Evolutionary conservation across 2,888 invertebrate genomes (phyloP).

Genomic region (Cerastoderma edule): DNA sequence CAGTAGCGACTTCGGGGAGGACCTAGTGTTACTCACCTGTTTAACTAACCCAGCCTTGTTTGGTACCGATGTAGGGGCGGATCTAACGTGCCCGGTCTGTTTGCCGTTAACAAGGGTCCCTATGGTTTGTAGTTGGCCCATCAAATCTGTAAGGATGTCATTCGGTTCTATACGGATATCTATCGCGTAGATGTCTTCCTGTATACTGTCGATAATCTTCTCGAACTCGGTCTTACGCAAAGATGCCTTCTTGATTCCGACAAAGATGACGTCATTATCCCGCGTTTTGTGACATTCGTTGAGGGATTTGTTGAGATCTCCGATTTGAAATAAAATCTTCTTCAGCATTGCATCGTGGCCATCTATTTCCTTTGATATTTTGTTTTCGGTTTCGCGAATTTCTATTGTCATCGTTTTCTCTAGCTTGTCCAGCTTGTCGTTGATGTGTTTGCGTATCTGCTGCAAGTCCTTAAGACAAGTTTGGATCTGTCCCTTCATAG

Average conservation of each 20-base stretch:
- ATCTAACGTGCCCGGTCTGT: background rate
- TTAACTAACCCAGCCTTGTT: background rate
- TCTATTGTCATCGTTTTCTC: background rate
- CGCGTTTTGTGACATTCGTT: background rate
- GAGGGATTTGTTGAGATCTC: background rate
- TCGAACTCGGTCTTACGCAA: background rate
- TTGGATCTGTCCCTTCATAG: background rate
- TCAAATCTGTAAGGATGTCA: slow-evolving; percentile 1
- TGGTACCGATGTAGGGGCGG: background rate
- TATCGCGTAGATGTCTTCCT: background rate
- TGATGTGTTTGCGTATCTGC: background rate
- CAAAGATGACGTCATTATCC: slow-evolving; percentile 13
- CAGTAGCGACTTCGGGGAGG: background rate
- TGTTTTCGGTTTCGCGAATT: background rate
- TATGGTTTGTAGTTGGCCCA: background rate
- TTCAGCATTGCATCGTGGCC: background rate
- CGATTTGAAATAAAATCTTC: background rate
- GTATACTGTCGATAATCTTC: background rate
- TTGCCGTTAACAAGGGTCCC: background rate
- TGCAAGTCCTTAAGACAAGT: background rate
- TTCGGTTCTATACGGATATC: background rate
- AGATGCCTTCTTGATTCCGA: slow-evolving; percentile 4
- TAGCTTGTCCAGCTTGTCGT: background rate
- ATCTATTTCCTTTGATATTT: background rate
- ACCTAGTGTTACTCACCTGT: background rate